phyloP scores from a whole-genome alignment of 1,140 invertebrate species.

The Scaptodrosophila lebanonensis region DNA sequence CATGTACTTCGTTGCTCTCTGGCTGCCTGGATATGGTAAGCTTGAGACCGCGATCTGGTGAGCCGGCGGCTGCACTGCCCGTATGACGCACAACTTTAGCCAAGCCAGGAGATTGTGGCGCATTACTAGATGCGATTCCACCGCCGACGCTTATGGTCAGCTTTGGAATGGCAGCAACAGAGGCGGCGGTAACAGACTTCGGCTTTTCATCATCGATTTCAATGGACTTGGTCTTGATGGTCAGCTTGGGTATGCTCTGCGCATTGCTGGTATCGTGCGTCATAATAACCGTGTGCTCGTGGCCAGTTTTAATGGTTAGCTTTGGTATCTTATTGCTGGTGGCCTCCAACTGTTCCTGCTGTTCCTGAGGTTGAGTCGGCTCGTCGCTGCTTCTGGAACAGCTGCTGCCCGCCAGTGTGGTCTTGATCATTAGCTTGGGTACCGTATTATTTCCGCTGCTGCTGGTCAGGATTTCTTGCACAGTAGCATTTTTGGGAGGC shows the following conservation, averaged over 20 bases:
- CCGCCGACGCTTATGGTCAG: constrained; percentile 22
- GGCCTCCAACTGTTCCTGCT: constrained; percentile 9
- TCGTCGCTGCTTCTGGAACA: constrained; percentile 31
- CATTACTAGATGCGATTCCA: no score
- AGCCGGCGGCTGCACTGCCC: neutral
- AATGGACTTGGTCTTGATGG: constrained; percentile 57
- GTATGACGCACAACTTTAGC: neutral
- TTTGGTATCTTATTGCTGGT: constrained; percentile 61
- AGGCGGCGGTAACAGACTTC: no score
- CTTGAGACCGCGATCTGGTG: neutral
- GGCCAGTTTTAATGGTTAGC: constrained; percentile 62
- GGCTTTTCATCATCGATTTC: constrained; percentile 39
- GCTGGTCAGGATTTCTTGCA: neutral
- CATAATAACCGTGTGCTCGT: constrained; percentile 68
- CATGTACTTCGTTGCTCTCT: no score
- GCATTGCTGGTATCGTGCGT: constrained; percentile 56
- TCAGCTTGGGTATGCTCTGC: constrained; percentile 66
- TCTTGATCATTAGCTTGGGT: constrained; percentile 74
- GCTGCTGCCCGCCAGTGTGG: constrained; percentile 53
- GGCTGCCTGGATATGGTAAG: no score
- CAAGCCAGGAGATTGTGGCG: neutral
- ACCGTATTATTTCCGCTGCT: constrained; percentile 26
- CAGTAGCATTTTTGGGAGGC: constrained; percentile 1
- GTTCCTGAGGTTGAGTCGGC: constrained; percentile 12
- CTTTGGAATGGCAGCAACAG: constrained; percentile 21